phyloP scores from a whole-genome alignment of 1,140 invertebrate genomes.

The Panagrolaimus sp. region DNA sequence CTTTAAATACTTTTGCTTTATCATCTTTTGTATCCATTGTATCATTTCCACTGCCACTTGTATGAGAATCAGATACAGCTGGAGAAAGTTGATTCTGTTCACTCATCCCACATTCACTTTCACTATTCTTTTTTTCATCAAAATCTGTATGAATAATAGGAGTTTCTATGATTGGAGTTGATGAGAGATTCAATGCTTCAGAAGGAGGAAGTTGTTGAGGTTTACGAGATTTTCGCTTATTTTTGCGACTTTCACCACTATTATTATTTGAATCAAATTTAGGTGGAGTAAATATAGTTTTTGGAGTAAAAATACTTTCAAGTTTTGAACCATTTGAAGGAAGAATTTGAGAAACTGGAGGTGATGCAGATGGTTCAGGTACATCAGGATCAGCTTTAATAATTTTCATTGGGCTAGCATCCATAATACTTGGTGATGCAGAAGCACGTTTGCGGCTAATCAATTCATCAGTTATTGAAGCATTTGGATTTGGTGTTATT shows the following conservation, averaged over 20 bases:
- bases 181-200: background rate
- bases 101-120: conserved; percentile 11
- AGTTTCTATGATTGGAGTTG: background rate
- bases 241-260: background rate
- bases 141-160: background rate
- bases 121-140: conserved; percentile 4
- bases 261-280: background rate
- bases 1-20: background rate
- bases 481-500: background rate
- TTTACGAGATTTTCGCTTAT: conserved; percentile 12
- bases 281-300: too few species aligned
- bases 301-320: too few species aligned
- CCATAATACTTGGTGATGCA: background rate
- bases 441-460: background rate
- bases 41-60: background rate
- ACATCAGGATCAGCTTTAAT: background rate
- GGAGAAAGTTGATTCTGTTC: conserved; percentile 6
- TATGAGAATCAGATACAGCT: conserved; percentile 5
- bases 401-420: background rate
- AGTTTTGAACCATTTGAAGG: too few species aligned
- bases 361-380: too few species aligned
- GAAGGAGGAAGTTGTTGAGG: conserved; percentile 2
- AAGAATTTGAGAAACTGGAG: too few species aligned
- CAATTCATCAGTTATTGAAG: background rate
- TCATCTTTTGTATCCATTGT: background rate